These are phyloP conservation scores for Apis cerana DNA, from an alignment of 1,140 invertebrate genomes.

Conservation along the genomic window DNA sequence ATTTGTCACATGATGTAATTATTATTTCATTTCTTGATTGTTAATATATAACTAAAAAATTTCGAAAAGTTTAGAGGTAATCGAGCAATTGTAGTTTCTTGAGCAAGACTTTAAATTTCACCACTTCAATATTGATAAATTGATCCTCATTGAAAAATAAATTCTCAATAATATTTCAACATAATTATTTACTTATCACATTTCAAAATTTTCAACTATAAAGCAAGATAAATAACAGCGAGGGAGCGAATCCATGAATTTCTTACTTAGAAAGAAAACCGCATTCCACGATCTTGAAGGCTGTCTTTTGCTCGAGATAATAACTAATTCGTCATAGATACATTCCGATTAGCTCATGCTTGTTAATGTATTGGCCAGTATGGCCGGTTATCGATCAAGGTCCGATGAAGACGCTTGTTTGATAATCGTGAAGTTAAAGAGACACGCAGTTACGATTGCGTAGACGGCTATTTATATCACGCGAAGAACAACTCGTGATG, in stretches of 20 bases:
- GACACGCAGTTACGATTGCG: not conserved
- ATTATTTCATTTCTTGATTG: too few relatives aligned
- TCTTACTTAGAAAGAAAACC: not conserved
- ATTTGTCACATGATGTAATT: too few relatives aligned
- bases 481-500: not conserved
- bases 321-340: constrained; percentile 63
- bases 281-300: constrained; percentile 39
- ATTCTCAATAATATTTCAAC: too few relatives aligned
- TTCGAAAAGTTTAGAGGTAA: too few relatives aligned
- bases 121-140: too few relatives aligned
- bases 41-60: too few relatives aligned
- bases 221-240: too few relatives aligned
- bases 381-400: constrained; percentile 43
- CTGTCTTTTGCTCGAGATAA: constrained; percentile 44
- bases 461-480: not conserved
- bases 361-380: constrained; percentile 40
- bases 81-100: too few relatives aligned
- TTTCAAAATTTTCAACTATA: too few relatives aligned
- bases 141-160: too few relatives aligned
- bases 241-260: not conserved
- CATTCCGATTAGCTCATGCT: constrained; percentile 62
- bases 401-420: constrained; percentile 26
- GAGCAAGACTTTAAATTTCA: too few relatives aligned
- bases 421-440: not conserved
- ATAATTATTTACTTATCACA: too few relatives aligned